Evolutionary conservation across 2,113 vertebrate species (phyloP).

Genomic region (Poecilia latipinna): DNA sequence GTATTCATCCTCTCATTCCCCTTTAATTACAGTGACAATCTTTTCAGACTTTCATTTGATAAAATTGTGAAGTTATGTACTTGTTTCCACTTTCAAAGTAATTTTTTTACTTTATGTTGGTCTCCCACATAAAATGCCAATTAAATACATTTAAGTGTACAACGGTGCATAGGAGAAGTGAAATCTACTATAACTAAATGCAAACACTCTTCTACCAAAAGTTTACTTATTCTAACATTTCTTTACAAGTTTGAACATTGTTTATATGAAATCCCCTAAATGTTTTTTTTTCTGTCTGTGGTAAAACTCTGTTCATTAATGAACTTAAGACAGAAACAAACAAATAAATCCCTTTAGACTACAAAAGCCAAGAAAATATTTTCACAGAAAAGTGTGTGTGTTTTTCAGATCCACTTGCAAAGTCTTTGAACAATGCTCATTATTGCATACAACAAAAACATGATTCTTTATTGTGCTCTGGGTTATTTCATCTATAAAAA

Average conservation of each 20-base stretch:
- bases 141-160: neutral
- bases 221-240: neutral
- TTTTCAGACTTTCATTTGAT: neutral
- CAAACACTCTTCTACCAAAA: neutral
- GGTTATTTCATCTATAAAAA: conserved; percentile 2
- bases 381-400: neutral
- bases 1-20: neutral
- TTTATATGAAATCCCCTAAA: neutral
- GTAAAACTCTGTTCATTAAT: neutral
- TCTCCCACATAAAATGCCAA: neutral
- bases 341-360: neutral
- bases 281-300: neutral
- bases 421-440: conserved; percentile 1
- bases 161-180: neutral
- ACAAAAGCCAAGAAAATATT: conserved; percentile 11
- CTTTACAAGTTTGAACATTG: neutral
- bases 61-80: too few species aligned
- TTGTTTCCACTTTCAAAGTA: neutral
- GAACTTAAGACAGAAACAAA: conserved; percentile 6
- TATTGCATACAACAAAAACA: conserved; percentile 4
- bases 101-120: neutral
- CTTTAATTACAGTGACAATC: too few species aligned
- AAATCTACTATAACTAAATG: neutral
- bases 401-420: conserved; percentile 4
- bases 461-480: neutral